These are phyloP conservation scores for Pyrgilauda ruficollis DNA, from an alignment of 2,113 vertebrate genomes.

Conservation along the genomic window DNA sequence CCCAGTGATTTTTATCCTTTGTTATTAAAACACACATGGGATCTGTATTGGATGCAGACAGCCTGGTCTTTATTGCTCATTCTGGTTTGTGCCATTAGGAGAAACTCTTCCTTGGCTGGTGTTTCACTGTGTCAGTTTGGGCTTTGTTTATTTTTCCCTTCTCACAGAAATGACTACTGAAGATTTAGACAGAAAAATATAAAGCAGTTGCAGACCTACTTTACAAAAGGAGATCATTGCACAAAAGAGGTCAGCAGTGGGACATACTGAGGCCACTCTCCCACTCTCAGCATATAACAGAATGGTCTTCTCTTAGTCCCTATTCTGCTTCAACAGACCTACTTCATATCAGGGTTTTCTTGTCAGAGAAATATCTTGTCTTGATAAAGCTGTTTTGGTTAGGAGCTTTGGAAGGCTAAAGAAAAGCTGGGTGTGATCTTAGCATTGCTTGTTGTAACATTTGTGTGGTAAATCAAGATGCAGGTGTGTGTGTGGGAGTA, in stretches of 20 bases:
- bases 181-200: neutral
- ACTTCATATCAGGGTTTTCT: neutral
- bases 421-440: neutral
- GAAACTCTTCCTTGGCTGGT: neutral
- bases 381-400: neutral
- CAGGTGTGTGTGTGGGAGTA: neutral
- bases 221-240: neutral
- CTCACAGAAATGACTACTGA: neutral
- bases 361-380: neutral
- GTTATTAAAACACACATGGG: conserved; percentile 6
- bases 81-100: neutral
- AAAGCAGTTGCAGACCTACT: neutral
- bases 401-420: neutral
- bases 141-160: neutral
- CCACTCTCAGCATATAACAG: neutral
- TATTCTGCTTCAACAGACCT: neutral
- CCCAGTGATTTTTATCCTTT: neutral
- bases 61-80: neutral
- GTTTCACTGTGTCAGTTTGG: neutral
- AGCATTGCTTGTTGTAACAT: neutral
- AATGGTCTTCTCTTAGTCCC: neutral
- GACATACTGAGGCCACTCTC: neutral
- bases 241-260: neutral
- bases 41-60: neutral
- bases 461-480: neutral